Evolutionary conservation across 2,797 vertebrate genomes (phyloP).

Genomic region (Galaxias olidus): DNA sequence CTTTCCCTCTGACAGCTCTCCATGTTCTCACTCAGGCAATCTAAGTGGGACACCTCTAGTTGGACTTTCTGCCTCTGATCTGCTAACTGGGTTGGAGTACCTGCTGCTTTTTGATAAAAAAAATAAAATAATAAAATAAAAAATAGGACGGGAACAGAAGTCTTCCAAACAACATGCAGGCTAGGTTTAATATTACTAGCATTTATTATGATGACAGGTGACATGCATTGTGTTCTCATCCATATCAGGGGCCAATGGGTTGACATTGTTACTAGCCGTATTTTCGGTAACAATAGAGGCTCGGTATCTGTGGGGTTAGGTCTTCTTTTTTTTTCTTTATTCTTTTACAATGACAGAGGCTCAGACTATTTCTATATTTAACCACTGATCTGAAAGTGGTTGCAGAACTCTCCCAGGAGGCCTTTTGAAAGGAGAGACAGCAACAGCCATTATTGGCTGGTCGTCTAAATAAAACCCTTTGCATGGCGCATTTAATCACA

Average conservation of each 20-base stretch:
- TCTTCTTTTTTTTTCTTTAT: slow-evolving; percentile 22
- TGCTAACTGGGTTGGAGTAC: slow-evolving; percentile 9
- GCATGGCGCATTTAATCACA: slow-evolving; percentile 15
- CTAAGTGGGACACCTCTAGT: slow-evolving; percentile 12
- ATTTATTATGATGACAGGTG: slow-evolving; percentile 21
- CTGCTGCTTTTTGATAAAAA: slow-evolving; percentile 16
- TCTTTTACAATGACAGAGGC: slow-evolving; percentile 41
- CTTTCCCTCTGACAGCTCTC: slow-evolving; percentile 10
- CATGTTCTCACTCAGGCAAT: slow-evolving; percentile 16
- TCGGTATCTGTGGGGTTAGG: slow-evolving; percentile 32
- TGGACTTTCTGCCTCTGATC: slow-evolving; percentile 19
- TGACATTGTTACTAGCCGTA: slow-evolving; percentile 46
- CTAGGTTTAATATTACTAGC: background rate
- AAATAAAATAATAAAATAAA: slow-evolving; percentile 15
- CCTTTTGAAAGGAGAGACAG: slow-evolving; percentile 6
- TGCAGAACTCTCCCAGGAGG: slow-evolving; percentile 10
- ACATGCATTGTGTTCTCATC: slow-evolving; percentile 28
- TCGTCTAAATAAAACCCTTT: slow-evolving; percentile 20
- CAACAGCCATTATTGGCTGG: background rate
- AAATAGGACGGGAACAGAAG: background rate
- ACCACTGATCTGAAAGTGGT: slow-evolving; percentile 25
- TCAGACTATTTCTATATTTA: slow-evolving; percentile 40
- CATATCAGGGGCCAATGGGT: slow-evolving; percentile 42
- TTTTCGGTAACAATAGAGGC: slow-evolving; percentile 42
- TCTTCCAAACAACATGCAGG: too few relatives aligned